Conservation (phyloP, 2,113 vertebrate genomes). For the Cyphomyrus discorhynchus region DNA sequence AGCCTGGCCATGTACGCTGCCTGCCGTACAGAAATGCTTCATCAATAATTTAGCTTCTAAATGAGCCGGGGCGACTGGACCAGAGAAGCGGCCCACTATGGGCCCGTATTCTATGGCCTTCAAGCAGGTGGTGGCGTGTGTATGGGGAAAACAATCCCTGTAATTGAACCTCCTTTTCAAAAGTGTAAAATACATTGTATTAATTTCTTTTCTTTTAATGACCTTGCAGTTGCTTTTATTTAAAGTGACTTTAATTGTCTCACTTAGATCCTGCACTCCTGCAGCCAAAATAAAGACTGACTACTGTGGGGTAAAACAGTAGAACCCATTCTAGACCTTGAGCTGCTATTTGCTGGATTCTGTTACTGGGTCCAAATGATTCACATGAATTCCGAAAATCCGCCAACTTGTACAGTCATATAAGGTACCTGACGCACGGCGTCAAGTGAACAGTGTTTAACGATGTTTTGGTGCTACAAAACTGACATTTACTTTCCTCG, state of each 20-base stretch:
- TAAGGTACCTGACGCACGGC: not conserved
- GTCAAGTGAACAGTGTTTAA: not conserved
- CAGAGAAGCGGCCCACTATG: not conserved
- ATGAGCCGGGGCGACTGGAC: slow-evolving; percentile 12
- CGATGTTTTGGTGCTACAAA: not conserved
- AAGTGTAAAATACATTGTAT: not conserved
- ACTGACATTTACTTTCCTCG: not conserved
- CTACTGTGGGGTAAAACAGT: not conserved
- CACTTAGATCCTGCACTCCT: not conserved
- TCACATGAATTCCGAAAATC: not conserved
- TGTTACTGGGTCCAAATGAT: not conserved
- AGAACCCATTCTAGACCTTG: not conserved
- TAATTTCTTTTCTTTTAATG: not conserved
- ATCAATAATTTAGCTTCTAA: slow-evolving; percentile 30
- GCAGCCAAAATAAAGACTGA: not conserved
- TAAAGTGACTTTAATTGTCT: slow-evolving; percentile 4
- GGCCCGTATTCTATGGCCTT: not conserved
- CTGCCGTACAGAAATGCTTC: slow-evolving; percentile 21
- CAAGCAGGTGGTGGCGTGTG: not conserved
- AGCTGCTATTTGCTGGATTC: not conserved
- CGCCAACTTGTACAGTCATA: not conserved
- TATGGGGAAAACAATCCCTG: not conserved
- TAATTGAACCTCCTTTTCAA: not conserved
- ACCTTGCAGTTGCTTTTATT: not conserved
- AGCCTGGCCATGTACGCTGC: not conserved